These are phyloP conservation scores for Monoplex corrugatus DNA, from an alignment of 2,888 invertebrate species.

Conservation along the genomic window DNA sequence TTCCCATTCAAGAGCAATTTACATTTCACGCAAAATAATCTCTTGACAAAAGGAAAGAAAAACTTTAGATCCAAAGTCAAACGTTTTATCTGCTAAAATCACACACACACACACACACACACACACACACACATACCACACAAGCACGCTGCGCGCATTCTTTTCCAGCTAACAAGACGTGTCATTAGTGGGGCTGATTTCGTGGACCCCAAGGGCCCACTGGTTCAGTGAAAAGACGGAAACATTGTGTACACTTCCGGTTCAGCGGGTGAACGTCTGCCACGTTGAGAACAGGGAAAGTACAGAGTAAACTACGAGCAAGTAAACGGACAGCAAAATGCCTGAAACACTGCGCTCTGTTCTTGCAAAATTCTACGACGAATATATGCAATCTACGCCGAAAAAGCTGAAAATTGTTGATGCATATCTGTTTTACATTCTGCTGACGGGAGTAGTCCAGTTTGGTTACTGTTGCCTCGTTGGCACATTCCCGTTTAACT, in stretches of 20 bases:
- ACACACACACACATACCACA: too few species aligned
- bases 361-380: slow-evolving; percentile 87
- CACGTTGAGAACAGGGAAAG: slow-evolving; percentile 21
- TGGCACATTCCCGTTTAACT: slow-evolving; percentile 99
- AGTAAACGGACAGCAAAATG: slow-evolving; percentile 72
- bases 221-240: not conserved
- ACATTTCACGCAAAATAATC: too few species aligned
- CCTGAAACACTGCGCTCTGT: slow-evolving; percentile 78
- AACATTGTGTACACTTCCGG: not conserved
- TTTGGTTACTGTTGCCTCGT: slow-evolving; percentile 98
- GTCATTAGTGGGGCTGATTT: too few species aligned
- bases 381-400: slow-evolving; percentile 93
- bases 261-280: slow-evolving; percentile 17
- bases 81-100: too few species aligned
- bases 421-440: slow-evolving; percentile 95
- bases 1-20: too few species aligned
- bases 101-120: too few species aligned
- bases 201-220: too few species aligned
- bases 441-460: slow-evolving; percentile 96
- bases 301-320: not conserved
- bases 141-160: too few species aligned
- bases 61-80: too few species aligned
- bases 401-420: slow-evolving; percentile 98
- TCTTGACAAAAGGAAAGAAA: too few species aligned
- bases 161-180: too few species aligned